phyloP scores from a whole-genome alignment of 2,797 vertebrate genomes.

The Schizothorax lantsangensis region DNA sequence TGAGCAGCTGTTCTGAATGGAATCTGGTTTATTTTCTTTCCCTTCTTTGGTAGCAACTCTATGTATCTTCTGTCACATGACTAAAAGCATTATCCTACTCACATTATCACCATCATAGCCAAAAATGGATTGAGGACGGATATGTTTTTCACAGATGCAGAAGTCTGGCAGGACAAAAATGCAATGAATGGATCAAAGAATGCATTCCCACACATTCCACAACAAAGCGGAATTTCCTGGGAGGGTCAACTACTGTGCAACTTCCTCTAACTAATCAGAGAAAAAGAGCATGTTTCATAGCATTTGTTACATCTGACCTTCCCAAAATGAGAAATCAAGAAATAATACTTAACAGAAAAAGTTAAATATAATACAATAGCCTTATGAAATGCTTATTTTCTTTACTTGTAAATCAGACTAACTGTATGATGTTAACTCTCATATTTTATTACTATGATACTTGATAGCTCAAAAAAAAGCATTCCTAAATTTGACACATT shows the following conservation, averaged over 20 bases:
- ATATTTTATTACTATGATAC: neutral
- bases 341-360: neutral
- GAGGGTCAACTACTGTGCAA: slow-evolving; percentile 9
- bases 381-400: neutral
- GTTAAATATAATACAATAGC: neutral
- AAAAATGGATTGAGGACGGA: slow-evolving; percentile 30
- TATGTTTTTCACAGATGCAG: slow-evolving; percentile 15
- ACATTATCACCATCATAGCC: neutral
- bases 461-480: neutral
- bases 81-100: neutral
- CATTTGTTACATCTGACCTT: neutral
- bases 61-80: neutral
- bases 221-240: slow-evolving; percentile 36
- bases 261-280: slow-evolving; percentile 20
- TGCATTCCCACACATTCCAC: slow-evolving; percentile 56
- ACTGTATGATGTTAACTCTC: neutral
- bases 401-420: neutral
- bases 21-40: neutral
- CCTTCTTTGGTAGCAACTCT: slow-evolving; percentile 33
- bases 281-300: slow-evolving; percentile 22
- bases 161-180: slow-evolving; percentile 33
- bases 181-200: slow-evolving; percentile 31
- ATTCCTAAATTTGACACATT: neutral
- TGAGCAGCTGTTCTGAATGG: neutral
- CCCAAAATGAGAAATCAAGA: neutral